These are phyloP conservation scores for Drosophila athabasca DNA, from an alignment of 1,140 invertebrate genomes.

Conservation along the genomic window DNA sequence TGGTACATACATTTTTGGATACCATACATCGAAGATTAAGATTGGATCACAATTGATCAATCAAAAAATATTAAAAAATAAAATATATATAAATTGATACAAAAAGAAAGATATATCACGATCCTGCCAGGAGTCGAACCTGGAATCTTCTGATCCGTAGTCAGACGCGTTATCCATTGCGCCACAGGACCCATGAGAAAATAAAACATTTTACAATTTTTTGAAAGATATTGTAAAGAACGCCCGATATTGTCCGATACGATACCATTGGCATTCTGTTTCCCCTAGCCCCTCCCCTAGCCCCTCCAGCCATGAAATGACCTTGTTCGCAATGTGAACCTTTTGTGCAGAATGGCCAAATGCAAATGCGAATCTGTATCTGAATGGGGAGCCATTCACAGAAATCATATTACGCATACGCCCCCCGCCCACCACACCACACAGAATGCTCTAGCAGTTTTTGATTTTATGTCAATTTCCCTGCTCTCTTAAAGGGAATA, in stretches of 20 bases:
- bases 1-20: no score
- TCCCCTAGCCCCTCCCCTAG: slow-evolving; percentile 3
- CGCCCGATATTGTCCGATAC: no score
- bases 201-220: no score
- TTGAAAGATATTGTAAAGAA: no score
- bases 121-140: no score
- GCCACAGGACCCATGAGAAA: slow-evolving; percentile 83
- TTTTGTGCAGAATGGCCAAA: slow-evolving; percentile 48
- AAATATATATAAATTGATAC: no score
- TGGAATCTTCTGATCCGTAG: slow-evolving; percentile 87
- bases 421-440: slow-evolving; percentile 13
- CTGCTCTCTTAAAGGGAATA: slow-evolving; percentile 8
- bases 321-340: slow-evolving; percentile 42
- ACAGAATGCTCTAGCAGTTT: slow-evolving; percentile 55
- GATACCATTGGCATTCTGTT: no score
- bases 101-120: no score
- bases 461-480: slow-evolving; percentile 63
- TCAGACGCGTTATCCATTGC: slow-evolving; percentile 90
- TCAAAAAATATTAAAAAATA: no score
- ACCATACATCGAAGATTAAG: no score
- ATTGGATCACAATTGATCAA: no score
- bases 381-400: slow-evolving; percentile 57
- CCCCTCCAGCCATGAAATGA: slow-evolving; percentile 18
- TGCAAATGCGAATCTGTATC: slow-evolving; percentile 44
- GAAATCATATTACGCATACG: slow-evolving; percentile 71